phyloP scores from a whole-genome alignment of 2,888 invertebrate genomes.

The Elmis aenea region DNA sequence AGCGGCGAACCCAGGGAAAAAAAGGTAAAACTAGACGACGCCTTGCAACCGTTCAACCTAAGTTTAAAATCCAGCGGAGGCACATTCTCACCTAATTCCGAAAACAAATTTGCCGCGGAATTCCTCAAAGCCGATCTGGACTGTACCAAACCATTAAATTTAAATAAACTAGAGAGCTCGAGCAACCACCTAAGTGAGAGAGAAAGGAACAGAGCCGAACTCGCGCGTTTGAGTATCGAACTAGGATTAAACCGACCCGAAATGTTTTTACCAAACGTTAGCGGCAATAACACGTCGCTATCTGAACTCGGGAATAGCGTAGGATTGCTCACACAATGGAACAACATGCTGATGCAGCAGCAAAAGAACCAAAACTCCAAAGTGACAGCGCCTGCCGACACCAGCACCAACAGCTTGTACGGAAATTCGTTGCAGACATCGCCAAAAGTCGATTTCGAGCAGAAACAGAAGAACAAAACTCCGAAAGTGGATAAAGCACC shows the following conservation, averaged over 20 bases:
- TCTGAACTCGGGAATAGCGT: no score
- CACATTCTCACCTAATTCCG: constrained; percentile 17
- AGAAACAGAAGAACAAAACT: constrained; percentile 32
- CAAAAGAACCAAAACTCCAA: constrained; percentile 20
- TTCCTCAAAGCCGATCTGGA: constrained; percentile 12
- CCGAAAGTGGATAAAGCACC: constrained; percentile 42
- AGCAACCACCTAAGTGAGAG: constrained; percentile 30
- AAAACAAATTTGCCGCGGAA: no score
- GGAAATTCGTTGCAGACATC: constrained; percentile 45
- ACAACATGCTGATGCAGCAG: constrained; percentile 31
- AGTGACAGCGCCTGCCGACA: constrained; percentile 25
- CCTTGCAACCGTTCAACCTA: constrained; percentile 37
- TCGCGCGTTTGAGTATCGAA: constrained; percentile 48
- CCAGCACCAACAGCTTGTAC: constrained; percentile 23
- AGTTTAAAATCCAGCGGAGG: constrained; percentile 28
- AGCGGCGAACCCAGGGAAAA: constrained; percentile 35
- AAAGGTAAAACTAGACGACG: constrained; percentile 32
- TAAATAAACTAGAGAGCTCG: constrained; percentile 17
- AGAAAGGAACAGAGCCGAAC: constrained; percentile 46
- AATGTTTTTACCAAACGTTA: constrained; percentile 38
- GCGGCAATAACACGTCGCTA: no score
- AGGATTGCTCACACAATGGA: no score
- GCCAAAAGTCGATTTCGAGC: constrained; percentile 31
- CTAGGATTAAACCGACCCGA: constrained; percentile 43
- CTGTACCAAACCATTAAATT: constrained; percentile 19